Evolutionary conservation across 1,140 invertebrate species (phyloP).

Genomic region (Eriocheir sinensis): DNA sequence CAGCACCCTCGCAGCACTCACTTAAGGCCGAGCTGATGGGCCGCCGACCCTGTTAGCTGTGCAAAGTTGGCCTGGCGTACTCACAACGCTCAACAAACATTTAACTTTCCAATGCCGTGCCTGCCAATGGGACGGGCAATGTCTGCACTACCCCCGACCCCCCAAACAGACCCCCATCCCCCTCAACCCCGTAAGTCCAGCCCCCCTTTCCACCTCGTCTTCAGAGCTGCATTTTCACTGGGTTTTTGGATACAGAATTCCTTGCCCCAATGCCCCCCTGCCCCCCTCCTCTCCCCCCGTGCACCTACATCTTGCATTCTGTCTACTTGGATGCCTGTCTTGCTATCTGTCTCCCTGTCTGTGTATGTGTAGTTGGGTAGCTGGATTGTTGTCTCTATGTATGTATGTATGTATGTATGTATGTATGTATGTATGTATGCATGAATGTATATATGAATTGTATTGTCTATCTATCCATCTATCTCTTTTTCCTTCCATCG

Average conservation of each 20-base stretch:
- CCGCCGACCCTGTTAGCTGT: constrained; percentile 48
- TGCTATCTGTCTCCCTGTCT: background rate
- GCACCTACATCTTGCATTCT: background rate
- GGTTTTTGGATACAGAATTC: background rate
- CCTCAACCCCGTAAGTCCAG: too few species aligned
- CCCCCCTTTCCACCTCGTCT: too few species aligned
- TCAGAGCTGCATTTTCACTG: background rate
- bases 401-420: too few species aligned
- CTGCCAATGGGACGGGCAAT: constrained; percentile 38
- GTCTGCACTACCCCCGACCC: background rate
- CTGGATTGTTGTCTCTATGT: too few species aligned
- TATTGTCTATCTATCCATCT: too few species aligned
- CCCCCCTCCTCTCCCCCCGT: background rate
- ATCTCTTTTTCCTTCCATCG: too few species aligned
- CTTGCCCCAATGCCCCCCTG: background rate
- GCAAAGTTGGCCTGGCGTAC: constrained; percentile 38
- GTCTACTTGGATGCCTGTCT: too few species aligned
- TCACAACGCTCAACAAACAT: constrained; percentile 52
- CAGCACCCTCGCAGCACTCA: constrained; percentile 27
- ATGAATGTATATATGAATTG: too few species aligned
- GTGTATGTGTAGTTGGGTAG: too few species aligned
- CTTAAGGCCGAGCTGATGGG: constrained; percentile 45
- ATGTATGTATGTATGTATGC: too few species aligned
- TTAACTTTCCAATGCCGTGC: constrained; percentile 57
- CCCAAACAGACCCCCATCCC: too few species aligned